Evolutionary conservation across 2,113 vertebrate genomes (phyloP), one percentile per base, ranked within the genome.

Genomic region (Pardalotus punctatus): DNA sequence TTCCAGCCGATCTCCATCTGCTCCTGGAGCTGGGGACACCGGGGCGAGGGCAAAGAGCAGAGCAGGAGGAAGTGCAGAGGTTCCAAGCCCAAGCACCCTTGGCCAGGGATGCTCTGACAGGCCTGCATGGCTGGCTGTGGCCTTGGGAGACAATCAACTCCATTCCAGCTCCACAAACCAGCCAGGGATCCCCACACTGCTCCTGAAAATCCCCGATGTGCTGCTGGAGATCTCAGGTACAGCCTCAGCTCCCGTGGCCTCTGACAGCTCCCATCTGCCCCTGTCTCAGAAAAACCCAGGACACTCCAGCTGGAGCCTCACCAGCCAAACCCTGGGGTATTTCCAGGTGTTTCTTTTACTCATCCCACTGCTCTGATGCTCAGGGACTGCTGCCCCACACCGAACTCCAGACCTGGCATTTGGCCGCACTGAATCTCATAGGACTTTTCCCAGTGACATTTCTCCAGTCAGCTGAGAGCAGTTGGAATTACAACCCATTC

Each of bases 131-230:
- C 28, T 12, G 40, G 5, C 51, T 18, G 38, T 1, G 50, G 48
- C 61, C 48, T 27, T 1, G 0, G 23, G 42, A 76, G 51, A 22
- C 27, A 1, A 19, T 3, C 45, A 2, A 29, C 25, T 14, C 36
- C 70, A 7, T 5, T 11, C 69, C 53, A 40, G 48, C 54, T 14
- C 51, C 16, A 15, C 27, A 21, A 24, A 61, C 6, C 2, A 2
- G 0, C 10, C 11, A 38, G 36, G 16, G 42, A n/a, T 6, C 14
- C 24, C 38, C 65, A 25, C 33, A 1, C 2, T 5, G 3, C 0
- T 51, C 54, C 56, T 8, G 5, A 14, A 7, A 28, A n/a, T 10
- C 28, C 6, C 7, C 6, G 23, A 11, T 14, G 48, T 25, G 65
- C 50, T 72, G 29, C 81, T 48, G 65, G 33, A n/a, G 56, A 31